Evolutionary conservation across 2,888 invertebrate species (phyloP), one percentile per base, ranked within the genome.

Genomic region (Coenonympha glycerion): DNA sequence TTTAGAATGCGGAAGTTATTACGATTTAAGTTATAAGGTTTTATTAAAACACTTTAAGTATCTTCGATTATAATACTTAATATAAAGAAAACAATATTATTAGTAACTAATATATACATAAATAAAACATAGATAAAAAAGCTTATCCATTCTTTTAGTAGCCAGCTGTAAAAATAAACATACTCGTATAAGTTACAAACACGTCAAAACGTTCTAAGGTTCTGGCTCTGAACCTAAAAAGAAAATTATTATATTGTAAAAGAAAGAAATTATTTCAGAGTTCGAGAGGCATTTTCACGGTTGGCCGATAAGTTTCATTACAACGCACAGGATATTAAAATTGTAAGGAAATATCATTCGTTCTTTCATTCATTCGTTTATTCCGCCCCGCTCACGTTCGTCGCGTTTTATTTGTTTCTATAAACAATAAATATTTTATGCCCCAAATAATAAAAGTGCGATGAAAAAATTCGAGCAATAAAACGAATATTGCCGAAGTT

Each of bases 341-440:
- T 49, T 22, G 31, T 30, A 49, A 37, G 37, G 47, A 50, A 55
- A 30, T 47, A 51, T 51, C 39, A 31, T 52, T 41, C 26, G 19
- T 39, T n/a, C n/a, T n/a, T n/a, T 51, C 39, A 31, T 52, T 41
- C 26, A 15, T 39, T 30, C 36, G 40, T 46, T 54, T 48, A 48
- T 52, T 9, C 34, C 26, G 31, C 31, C 33, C 13, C 34, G 37
- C 18, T 37, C 36, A 9, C 36, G 36, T 41, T 15, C n/a, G 19
- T 40, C 28, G 47, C 41, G 31, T 51, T 51, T 47, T 51, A 51
- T 47, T 47, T 36, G 28, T 36, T 41, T 47, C 41, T 36, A 47
- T 51, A 51, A 42, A 51, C 33, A 21, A 51, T 41, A 47, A 42
- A 51, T 51, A 47, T 47, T 47, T 47, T 51, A 51, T 36, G 28